phyloP scores from a whole-genome alignment of 2,113 vertebrate genomes.

The Macquaria australasica region DNA sequence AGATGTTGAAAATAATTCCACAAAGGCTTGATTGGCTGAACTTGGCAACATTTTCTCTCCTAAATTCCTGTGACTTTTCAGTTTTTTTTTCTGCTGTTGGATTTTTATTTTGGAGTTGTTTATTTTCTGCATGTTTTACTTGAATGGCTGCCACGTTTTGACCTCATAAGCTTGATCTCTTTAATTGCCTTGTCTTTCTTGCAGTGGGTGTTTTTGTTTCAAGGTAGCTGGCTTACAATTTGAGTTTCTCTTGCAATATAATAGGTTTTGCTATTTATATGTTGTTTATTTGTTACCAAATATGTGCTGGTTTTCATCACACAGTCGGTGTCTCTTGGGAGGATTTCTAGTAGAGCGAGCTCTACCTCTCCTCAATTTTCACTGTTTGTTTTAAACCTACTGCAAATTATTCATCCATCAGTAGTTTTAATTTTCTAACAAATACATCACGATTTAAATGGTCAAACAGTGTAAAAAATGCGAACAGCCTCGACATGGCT shows the following conservation, averaged over 20 bases:
- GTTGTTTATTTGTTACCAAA: slow-evolving; percentile 81
- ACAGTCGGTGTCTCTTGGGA: slow-evolving; percentile 53
- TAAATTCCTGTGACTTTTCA: slow-evolving; percentile 61
- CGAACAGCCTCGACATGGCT: slow-evolving; percentile 66
- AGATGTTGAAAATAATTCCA: slow-evolving; percentile 70
- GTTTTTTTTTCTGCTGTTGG: slow-evolving; percentile 49
- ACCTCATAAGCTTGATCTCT: slow-evolving; percentile 89
- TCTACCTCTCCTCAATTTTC: slow-evolving; percentile 63
- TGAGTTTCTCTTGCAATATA: slow-evolving; percentile 65
- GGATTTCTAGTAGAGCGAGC: slow-evolving; percentile 70
- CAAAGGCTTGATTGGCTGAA: slow-evolving; percentile 59
- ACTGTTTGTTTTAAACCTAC: slow-evolving; percentile 47
- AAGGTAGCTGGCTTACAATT: slow-evolving; percentile 67
- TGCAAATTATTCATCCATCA: slow-evolving; percentile 51
- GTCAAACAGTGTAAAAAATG: slow-evolving; percentile 58
- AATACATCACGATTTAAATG: slow-evolving; percentile 66
- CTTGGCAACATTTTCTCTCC: slow-evolving; percentile 52
- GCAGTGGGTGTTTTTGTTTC: slow-evolving; percentile 70
- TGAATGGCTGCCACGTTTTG: slow-evolving; percentile 96
- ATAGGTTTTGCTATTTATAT: slow-evolving; percentile 78
- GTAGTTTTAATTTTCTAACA: slow-evolving; percentile 57
- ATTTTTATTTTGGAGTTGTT: slow-evolving; percentile 71
- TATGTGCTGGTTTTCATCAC: slow-evolving; percentile 76
- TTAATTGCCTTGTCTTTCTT: slow-evolving; percentile 78
- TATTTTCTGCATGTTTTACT: slow-evolving; percentile 89